These are phyloP conservation scores for Brienomyrus brachyistius DNA, from an alignment of 2,113 vertebrate species.

Conservation along the genomic window DNA sequence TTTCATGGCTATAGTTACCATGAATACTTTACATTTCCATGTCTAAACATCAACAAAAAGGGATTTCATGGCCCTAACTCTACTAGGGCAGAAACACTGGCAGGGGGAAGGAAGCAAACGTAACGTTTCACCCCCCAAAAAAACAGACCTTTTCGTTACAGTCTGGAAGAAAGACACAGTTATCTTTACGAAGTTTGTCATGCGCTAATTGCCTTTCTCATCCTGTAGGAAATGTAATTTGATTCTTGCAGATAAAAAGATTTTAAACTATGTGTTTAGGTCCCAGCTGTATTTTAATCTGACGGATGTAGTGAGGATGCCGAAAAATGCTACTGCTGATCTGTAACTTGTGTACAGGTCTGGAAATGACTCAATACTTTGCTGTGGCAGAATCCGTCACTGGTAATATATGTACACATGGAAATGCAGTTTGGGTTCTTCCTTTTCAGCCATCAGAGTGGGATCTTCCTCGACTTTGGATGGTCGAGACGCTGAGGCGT, in stretches of 20 bases:
- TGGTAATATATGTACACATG: not conserved
- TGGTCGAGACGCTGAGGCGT: not conserved
- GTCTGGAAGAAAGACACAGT: slow-evolving; percentile 16
- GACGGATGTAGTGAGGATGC: not conserved
- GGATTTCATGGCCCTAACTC: slow-evolving; percentile 71
- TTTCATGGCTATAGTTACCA: slow-evolving; percentile 61
- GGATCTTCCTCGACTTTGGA: not conserved
- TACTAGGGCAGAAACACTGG: slow-evolving; percentile 36
- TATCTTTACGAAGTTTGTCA: not conserved
- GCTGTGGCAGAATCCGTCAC: not conserved
- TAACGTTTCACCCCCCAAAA: slow-evolving; percentile 17
- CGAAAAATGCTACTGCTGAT: not conserved
- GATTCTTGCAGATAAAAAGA: not conserved
- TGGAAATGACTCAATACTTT: not conserved
- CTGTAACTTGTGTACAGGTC: not conserved
- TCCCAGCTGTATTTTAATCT: not conserved
- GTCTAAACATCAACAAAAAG: slow-evolving; percentile 71
- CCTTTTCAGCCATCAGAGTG: not conserved
- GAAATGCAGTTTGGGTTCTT: no score
- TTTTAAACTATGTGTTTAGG: not conserved
- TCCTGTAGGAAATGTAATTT: not conserved
- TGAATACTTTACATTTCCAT: slow-evolving; percentile 73
- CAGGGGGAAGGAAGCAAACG: slow-evolving; percentile 44
- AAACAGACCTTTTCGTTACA: slow-evolving; percentile 14
- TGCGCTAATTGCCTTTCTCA: not conserved